Percentiles rank a stretch among this genome's conserved stretches.
Conservation (phyloP, 2,888 invertebrate genomes). For the Acleris cristana region DNA sequence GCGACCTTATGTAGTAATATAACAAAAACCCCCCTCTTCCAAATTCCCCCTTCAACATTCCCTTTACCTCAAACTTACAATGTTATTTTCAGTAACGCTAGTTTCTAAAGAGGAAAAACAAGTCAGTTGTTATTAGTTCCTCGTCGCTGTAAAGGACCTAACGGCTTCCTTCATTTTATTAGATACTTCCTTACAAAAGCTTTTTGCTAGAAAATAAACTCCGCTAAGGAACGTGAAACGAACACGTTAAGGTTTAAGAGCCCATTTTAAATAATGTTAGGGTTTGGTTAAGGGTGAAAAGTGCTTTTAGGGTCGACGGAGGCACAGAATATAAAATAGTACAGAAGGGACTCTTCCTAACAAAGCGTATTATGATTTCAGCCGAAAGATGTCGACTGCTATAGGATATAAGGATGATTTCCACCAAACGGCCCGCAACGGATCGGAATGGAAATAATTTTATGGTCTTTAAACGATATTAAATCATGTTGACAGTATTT, state of each 20-base stretch:
- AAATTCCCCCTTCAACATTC: no score
- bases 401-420: no score
- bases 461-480: no score
- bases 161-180: conserved; percentile 29
- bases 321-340: background rate
- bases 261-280: conserved; percentile 14
- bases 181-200: conserved; percentile 23
- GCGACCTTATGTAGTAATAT: no score
- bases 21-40: no score
- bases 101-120: background rate
- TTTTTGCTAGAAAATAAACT: conserved; percentile 27
- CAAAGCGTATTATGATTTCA: background rate
- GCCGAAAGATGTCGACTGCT: no score
- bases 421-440: no score
- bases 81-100: no score
- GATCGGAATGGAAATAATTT: no score
- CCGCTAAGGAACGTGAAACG: conserved; percentile 8
- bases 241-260: conserved; percentile 16
- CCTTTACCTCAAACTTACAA: no score
- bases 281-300: background rate
- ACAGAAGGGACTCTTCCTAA: background rate
- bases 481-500: no score
- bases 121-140: conserved; percentile 13
- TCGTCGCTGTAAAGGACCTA: conserved; percentile 28
- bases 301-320: background rate